Conservation (phyloP, 2,888 invertebrate species). For the Doris montereyensis region DNA sequence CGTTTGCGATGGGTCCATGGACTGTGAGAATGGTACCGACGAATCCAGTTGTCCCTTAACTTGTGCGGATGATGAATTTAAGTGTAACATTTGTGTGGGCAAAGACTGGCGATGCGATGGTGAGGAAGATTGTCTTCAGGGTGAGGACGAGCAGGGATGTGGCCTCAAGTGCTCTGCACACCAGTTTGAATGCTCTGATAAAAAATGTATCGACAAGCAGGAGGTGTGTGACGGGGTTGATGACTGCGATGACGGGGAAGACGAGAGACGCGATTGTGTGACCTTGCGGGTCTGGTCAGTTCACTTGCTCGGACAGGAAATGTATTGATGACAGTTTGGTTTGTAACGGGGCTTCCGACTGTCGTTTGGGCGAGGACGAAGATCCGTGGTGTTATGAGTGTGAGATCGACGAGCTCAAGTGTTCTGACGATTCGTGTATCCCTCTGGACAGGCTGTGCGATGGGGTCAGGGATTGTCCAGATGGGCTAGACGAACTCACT, state of each 20-base stretch:
- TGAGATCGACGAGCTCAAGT: not conserved
- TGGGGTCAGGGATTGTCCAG: not conserved
- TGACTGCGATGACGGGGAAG: constrained; percentile 4
- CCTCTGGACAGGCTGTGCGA: not conserved
- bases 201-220: not conserved
- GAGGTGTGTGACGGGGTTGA: constrained; percentile 18
- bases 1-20: not conserved
- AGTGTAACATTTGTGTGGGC: not conserved
- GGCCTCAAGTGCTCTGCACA: not conserved
- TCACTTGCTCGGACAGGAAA: not conserved
- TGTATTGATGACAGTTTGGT: not conserved
- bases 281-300: not conserved
- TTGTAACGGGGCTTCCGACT: not conserved
- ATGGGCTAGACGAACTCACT: constrained; percentile 3
- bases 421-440: not conserved
- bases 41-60: not conserved
- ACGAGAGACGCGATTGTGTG: not conserved
- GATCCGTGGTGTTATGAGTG: not conserved
- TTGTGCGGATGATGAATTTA: not conserved
- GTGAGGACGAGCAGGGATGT: not conserved
- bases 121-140: not conserved
- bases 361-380: not conserved
- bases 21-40: constrained; percentile 13
- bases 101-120: constrained; percentile 12
- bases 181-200: not conserved